phyloP scores from a whole-genome alignment of 2,888 invertebrate species.

The Rhingia rostrata region DNA sequence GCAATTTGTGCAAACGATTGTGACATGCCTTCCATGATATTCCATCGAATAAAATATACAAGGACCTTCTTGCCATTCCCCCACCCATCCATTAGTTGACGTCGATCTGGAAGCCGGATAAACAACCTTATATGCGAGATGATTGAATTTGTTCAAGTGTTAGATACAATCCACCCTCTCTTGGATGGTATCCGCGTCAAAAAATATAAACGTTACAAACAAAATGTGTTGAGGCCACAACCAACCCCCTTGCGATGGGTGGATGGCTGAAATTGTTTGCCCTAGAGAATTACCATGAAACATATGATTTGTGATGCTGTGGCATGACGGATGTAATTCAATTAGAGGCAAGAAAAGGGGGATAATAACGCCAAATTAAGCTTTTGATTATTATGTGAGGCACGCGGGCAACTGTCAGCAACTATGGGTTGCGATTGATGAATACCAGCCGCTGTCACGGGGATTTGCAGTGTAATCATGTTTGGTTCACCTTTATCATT shows the following conservation, averaged over 20 bases:
- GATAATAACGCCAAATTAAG: conserved; percentile 74
- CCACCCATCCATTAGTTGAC: conserved; percentile 53
- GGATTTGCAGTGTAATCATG: conserved; percentile 56
- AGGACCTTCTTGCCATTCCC: not conserved
- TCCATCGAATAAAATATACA: conserved; percentile 2
- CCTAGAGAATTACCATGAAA: conserved; percentile 59
- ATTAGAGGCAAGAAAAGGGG: conserved; percentile 51
- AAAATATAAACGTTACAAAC: conserved; percentile 40
- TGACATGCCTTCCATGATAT: conserved; percentile 48
- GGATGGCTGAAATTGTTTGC: conserved; percentile 28
- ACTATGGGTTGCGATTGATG: conserved; percentile 47
- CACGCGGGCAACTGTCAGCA: not conserved
- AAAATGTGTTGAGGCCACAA: conserved; percentile 3
- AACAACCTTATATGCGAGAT: conserved; percentile 69
- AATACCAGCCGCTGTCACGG: conserved; percentile 55
- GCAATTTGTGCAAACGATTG: conserved; percentile 59
- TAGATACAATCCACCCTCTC: conserved; percentile 48
- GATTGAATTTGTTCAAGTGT: conserved; percentile 75
- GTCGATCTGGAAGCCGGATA: conserved; percentile 60
- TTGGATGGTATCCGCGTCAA: conserved; percentile 4
- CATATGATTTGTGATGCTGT: conserved; percentile 73
- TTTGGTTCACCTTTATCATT: conserved; percentile 64
- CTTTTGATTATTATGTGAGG: conserved; percentile 61
- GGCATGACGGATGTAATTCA: conserved; percentile 67
- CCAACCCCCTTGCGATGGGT: conserved; percentile 16